These are phyloP conservation scores for Hipposideros larvatus DNA, from an alignment of 2,797 vertebrate genomes.

Conservation along the genomic window DNA sequence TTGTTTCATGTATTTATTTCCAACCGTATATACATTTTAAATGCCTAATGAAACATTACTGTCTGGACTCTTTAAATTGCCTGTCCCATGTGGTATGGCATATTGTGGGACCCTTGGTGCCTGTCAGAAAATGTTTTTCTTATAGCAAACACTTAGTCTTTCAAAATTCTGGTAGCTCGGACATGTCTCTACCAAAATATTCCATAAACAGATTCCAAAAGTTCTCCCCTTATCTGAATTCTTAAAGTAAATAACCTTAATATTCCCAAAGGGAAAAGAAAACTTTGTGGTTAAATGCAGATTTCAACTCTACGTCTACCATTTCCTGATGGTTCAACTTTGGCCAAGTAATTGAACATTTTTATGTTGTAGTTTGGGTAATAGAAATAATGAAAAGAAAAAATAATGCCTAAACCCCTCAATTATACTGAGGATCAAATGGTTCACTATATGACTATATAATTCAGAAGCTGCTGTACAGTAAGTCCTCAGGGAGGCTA, in stretches of 20 bases:
- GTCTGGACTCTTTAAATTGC: background rate
- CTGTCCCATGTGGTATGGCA: background rate
- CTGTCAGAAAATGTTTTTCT: background rate
- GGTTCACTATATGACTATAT: background rate
- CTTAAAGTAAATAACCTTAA: background rate
- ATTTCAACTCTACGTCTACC: background rate
- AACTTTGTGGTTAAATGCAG: background rate
- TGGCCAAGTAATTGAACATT: background rate
- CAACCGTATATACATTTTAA: background rate
- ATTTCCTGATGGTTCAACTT: background rate
- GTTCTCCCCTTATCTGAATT: background rate
- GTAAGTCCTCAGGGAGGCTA: background rate
- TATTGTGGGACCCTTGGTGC: background rate
- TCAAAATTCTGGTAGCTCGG: background rate
- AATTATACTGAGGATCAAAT: background rate
- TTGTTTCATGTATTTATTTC: background rate
- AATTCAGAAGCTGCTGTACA: background rate
- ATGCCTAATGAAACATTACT: background rate
- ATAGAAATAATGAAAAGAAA: constrained; percentile 7
- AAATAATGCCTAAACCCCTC: background rate
- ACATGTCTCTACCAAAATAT: background rate
- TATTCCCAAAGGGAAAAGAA: background rate
- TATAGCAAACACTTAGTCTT: background rate
- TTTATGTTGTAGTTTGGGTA: background rate
- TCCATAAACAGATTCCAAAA: background rate